phyloP scores from a whole-genome alignment of 2,888 invertebrate species.

The Heliconius aoede region DNA sequence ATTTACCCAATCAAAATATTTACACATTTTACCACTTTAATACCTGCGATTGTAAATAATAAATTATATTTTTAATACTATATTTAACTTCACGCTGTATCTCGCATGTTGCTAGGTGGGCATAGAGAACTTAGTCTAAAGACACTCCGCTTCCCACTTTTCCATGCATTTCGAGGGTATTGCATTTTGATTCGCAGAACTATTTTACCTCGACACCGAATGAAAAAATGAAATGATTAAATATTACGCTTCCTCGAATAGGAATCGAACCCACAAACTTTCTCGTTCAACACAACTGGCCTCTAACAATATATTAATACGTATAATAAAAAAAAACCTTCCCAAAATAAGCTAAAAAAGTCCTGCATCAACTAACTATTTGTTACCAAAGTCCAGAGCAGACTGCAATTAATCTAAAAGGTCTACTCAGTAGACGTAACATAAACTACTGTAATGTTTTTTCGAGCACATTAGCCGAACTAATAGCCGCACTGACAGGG shows the following conservation, averaged over 20 bases:
- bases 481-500: constrained; percentile 41
- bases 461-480: constrained; percentile 38
- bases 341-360: constrained; percentile 2
- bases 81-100: not conserved
- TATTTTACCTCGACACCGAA: no score
- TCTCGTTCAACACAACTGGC: no score
- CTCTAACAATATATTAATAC: not conserved
- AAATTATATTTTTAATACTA: not conserved
- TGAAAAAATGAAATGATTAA: no score
- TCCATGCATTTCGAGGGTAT: no score
- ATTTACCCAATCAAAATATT: not conserved
- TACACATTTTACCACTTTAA: not conserved
- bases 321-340: not conserved
- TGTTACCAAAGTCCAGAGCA: constrained; percentile 23
- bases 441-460: constrained; percentile 34
- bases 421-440: constrained; percentile 25
- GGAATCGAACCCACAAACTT: no score
- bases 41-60: not conserved
- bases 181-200: no score
- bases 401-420: constrained; percentile 30
- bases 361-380: constrained; percentile 26
- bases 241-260: no score
- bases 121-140: no score
- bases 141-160: no score
- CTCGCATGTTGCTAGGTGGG: no score